Conservation (phyloP, 37 sponge, comb jelly and placozoan species). For the Dysidea cf. avara region DNA sequence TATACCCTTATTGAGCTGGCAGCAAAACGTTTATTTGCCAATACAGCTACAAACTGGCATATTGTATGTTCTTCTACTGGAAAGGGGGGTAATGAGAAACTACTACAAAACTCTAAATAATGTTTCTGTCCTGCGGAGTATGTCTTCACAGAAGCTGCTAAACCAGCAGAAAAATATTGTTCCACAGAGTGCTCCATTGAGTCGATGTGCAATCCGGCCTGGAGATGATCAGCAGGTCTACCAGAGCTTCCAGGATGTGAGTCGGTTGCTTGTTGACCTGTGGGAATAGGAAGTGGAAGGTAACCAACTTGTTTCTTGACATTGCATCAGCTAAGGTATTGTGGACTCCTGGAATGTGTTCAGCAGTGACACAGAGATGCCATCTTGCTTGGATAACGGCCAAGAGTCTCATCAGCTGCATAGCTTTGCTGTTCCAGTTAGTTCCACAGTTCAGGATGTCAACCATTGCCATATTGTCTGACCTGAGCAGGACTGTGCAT, state of each 20-base stretch:
- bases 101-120: conserved; percentile 23
- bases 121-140: conserved; percentile 12
- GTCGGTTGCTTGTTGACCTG: conserved; percentile 11
- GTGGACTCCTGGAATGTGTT: conserved; percentile 27
- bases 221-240: conserved; percentile 4
- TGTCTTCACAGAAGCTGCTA: neutral
- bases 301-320: conserved; percentile 6
- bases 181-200: conserved; percentile 25
- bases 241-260: neutral
- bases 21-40: neutral
- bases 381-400: conserved; percentile 32
- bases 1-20: conserved; percentile 26
- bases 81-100: neutral
- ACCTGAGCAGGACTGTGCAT: conserved; percentile 4
- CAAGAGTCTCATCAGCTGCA: conserved; percentile 54
- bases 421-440: conserved; percentile 14
- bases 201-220: conserved; percentile 34
- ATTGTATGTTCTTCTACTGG: conserved; percentile 26
- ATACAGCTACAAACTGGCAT: conserved; percentile 5
- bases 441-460: conserved; percentile 14
- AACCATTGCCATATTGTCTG: conserved; percentile 55
- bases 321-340: conserved; percentile 56
- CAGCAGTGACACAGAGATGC: conserved; percentile 3
- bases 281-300: conserved; percentile 4
- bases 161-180: conserved; percentile 17